Conservation (phyloP, 2,113 vertebrate genomes). For the Gnathonemus echidnorhynchus region DNA sequence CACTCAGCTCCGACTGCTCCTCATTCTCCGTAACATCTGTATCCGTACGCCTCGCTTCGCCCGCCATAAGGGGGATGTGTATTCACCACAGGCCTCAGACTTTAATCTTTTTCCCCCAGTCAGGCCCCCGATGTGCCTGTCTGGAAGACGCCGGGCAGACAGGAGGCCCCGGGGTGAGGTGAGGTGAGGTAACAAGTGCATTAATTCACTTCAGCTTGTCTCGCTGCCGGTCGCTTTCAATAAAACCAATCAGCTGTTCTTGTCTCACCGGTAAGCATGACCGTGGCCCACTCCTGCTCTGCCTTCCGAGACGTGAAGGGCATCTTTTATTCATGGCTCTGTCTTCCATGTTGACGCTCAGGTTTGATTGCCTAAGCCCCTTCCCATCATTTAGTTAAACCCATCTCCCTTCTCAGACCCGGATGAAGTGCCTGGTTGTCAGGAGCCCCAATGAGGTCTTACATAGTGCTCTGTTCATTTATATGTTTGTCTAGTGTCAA, state of each 20-base stretch:
- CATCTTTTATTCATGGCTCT: background rate
- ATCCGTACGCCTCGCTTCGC: background rate
- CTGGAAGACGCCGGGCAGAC: background rate
- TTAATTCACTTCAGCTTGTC: background rate
- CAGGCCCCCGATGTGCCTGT: background rate
- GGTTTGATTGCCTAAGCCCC: background rate
- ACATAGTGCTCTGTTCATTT: background rate
- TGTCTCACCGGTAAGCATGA: background rate
- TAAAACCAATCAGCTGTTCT: background rate
- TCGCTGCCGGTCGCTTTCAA: background rate
- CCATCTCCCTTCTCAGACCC: background rate
- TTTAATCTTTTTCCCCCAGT: background rate
- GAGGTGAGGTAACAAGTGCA: background rate
- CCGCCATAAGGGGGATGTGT: background rate
- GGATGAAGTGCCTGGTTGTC: background rate
- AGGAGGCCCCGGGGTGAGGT: background rate
- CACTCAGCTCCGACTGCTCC: background rate
- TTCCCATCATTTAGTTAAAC: background rate
- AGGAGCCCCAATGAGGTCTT: background rate
- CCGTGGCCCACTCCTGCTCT: background rate
- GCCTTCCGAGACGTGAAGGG: background rate
- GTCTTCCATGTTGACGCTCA: background rate
- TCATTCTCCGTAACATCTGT: background rate
- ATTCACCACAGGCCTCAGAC: background rate
- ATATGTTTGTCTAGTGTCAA: background rate